Base-by-base conservation (phyloP, 2,888 invertebrate genomes). In the Andricus curvator region DNA sequence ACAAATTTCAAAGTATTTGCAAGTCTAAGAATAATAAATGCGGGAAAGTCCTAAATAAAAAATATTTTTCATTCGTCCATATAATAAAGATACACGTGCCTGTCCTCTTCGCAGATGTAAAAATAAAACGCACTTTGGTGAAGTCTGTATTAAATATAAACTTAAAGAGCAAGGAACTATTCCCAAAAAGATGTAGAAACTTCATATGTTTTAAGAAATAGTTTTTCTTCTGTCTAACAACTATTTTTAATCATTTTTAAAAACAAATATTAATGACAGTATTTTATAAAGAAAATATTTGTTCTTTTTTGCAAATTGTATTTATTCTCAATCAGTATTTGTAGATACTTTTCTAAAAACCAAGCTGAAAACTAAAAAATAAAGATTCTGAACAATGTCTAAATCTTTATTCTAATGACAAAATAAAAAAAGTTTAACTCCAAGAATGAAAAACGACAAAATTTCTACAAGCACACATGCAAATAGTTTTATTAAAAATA, bases 361-460 rank as follows among this genome's bases (percentile, higher is more conserved):
- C 8, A 1, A 37, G 37, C 37, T 37, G 6, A 1, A 9, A 9
- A 51, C 8, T n/a, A 51, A 20, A 51, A 51, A 51, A n/a, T 68
- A 13, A 80, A 81, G 83, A 83, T 81, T 74, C 78, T 83, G 80
- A 80, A 80, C 81, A 78, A 79, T 81, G 78, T 80, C 79, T 80
- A 78, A 56, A 77, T 78, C 67, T 37, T 37, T 37, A 37, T 37
- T 37, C 37, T 37, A 37, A 37, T 37, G 37, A 8, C 37, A 37
- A 37, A 37, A 37, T 37, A 6, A 33, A 33, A 33, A 37, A 37
- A 37, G 9, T 8, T 37, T 37, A 8, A 37, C 37, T 9, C 8
- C 37, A 37, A 37, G 37, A 37, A 37, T 37, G 0, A 37, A 9
- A 37, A 37, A 37, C 9, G 37, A 37, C 37, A 0, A 37, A 9